These are phyloP conservation scores for Amiota mariae DNA, from an alignment of 2,888 invertebrate species.

Conservation along the genomic window DNA sequence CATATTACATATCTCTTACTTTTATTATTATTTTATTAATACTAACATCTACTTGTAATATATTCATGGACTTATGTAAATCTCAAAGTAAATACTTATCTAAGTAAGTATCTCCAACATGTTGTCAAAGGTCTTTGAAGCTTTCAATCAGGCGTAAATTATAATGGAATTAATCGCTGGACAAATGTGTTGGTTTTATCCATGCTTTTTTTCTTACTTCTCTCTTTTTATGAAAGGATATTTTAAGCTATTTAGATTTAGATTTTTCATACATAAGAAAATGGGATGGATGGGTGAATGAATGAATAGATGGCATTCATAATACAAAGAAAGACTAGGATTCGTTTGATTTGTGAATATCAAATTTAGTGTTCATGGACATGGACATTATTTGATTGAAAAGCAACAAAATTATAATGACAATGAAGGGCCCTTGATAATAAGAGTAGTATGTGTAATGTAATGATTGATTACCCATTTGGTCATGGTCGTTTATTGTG, in stretches of 20 bases:
- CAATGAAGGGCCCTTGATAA: background rate
- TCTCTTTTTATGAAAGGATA: background rate
- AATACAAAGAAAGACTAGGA: background rate
- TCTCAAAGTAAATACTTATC: too few species aligned
- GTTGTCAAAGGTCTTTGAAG: background rate
- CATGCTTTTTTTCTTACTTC: background rate
- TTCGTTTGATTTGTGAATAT: slow-evolving; percentile 8
- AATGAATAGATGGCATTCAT: background rate
- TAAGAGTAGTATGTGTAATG: background rate
- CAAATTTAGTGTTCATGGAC: too few species aligned
- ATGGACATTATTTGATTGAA: background rate
- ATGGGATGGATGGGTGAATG: too few species aligned
- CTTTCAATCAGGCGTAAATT: slow-evolving; percentile 67
- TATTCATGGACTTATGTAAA: too few species aligned
- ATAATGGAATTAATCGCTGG: slow-evolving; percentile 68
- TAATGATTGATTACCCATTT: slow-evolving; percentile 10
- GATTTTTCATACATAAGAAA: too few species aligned
- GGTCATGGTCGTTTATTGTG: background rate
- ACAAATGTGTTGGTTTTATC: slow-evolving; percentile 43
- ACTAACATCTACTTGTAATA: too few species aligned
- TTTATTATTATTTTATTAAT: too few species aligned
- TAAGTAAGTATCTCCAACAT: too few species aligned
- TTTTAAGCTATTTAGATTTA: background rate
- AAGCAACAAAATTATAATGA: background rate
- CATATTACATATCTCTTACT: too few species aligned